A percentile compares a stretch with the other conserved stretches of the same genome.
These are phyloP conservation scores for Axis porcinus DNA, from an alignment of 2,113 vertebrate species.

Conservation along the genomic window DNA sequence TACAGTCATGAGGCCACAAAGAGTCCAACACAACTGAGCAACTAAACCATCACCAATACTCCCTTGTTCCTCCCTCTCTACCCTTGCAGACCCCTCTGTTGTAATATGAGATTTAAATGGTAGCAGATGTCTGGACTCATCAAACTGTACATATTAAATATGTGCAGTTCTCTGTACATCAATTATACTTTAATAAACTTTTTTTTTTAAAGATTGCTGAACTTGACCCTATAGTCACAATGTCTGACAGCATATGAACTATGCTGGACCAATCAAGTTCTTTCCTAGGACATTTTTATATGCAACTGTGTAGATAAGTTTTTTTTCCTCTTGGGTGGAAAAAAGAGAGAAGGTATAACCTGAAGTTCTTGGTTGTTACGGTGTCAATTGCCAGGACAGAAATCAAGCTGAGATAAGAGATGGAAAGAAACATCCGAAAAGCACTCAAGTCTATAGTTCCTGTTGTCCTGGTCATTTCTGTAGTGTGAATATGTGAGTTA, in stretches of 20 bases:
- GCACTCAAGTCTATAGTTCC: not conserved
- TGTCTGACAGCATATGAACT: not conserved
- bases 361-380: not conserved
- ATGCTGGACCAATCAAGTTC: not conserved
- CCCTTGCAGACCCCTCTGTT: not conserved
- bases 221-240: not conserved
- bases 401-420: not conserved
- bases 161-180: not conserved
- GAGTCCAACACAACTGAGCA: not conserved
- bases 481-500: not conserved
- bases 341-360: not conserved
- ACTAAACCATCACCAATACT: not conserved
- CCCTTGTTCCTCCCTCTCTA: not conserved
- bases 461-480: not conserved
- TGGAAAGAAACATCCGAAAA: not conserved
- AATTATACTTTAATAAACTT: not conserved
- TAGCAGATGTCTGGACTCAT: not conserved
- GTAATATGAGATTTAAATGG: not conserved
- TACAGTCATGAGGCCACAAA: not conserved
- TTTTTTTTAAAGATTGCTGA: not conserved
- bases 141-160: not conserved
- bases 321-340: not conserved
- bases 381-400: not conserved
- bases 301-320: not conserved
- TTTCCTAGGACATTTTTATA: not conserved